Evolutionary conservation across 2,797 vertebrate species (phyloP).

Genomic region (Manis javanica): DNA sequence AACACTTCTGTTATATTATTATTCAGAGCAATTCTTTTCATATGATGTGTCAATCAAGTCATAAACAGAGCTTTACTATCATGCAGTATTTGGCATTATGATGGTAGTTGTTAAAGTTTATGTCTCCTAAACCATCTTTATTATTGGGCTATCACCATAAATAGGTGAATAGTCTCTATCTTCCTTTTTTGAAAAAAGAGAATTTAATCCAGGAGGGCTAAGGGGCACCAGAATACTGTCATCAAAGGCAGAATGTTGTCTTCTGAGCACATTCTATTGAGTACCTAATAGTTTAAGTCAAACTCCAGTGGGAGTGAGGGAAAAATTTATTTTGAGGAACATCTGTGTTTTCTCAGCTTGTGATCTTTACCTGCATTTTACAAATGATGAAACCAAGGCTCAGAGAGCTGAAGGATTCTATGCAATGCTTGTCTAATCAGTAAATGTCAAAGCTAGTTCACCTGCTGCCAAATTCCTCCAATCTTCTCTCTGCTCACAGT

Average conservation of each 20-base stretch:
- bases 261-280: neutral
- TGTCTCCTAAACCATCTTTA: neutral
- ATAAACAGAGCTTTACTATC: neutral
- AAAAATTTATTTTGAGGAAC: slow-evolving; percentile 12
- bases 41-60: neutral
- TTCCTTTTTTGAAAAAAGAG: neutral
- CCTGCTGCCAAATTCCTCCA: neutral
- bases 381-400: neutral
- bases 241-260: neutral
- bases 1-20: neutral
- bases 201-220: neutral
- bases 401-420: neutral
- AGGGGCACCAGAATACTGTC: neutral
- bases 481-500: neutral
- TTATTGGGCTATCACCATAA: neutral
- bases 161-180: neutral
- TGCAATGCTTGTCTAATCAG: neutral
- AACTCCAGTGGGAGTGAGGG: neutral
- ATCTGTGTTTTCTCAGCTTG: slow-evolving; percentile 65
- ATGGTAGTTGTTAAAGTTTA: neutral
- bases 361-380: slow-evolving; percentile 57
- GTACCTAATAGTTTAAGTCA: neutral
- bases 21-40: neutral
- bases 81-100: neutral
- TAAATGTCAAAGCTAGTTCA: neutral